Conservation (phyloP, 2,888 invertebrate species). For the Idaea dimidiata region DNA sequence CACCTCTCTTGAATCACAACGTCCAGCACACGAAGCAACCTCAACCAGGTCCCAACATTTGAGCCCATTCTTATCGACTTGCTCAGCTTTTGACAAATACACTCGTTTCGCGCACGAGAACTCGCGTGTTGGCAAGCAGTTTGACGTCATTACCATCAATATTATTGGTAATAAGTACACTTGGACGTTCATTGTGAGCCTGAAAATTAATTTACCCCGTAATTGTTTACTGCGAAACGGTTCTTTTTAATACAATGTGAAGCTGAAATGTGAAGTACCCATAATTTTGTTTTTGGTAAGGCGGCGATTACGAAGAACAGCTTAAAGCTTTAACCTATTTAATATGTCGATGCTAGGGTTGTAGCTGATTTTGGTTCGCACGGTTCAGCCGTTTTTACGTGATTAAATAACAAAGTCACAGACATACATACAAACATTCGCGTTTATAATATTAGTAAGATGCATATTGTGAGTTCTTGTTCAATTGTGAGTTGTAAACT, state of each 20-base stretch:
- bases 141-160: constrained; percentile 10
- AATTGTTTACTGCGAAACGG: background rate
- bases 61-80: constrained; percentile 82
- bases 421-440: too few species aligned
- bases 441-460: too few species aligned
- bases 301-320: background rate
- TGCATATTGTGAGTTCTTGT: too few species aligned
- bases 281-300: background rate
- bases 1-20: constrained; percentile 91
- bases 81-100: constrained; percentile 85
- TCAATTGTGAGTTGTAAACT: too few species aligned
- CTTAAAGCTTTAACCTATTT: background rate
- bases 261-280: constrained; percentile 1
- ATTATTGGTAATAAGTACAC: constrained; percentile 10
- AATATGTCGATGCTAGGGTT: background rate
- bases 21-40: constrained; percentile 90
- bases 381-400: too few species aligned
- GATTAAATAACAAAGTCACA: too few species aligned
- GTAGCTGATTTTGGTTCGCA: too few species aligned
- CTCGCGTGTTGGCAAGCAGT: constrained; percentile 10
- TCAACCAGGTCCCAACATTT: constrained; percentile 88
- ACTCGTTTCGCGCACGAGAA: constrained; percentile 81
- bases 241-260: background rate
- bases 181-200: constrained; percentile 9
- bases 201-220: background rate